Base-by-base conservation (phyloP, 2,797 vertebrate genomes). In the Enteromius unitaeniatus region DNA sequence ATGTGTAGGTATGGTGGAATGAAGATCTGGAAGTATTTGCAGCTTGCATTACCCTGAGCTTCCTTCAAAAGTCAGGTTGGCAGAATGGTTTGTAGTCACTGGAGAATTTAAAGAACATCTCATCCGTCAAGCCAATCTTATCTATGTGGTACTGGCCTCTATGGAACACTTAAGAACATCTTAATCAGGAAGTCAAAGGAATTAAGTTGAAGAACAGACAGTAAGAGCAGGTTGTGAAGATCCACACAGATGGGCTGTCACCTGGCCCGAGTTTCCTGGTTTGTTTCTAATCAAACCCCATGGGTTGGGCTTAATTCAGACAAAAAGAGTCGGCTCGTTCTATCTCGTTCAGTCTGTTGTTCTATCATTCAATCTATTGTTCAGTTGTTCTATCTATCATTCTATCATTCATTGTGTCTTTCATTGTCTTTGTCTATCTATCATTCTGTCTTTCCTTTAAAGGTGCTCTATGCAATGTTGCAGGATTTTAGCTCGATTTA, bases 241-340 rank as follows among this genome's bases (percentile, higher is more conserved):
- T 60, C 37, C 8, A 8, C 34, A 60, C 37, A 77, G 34, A 55
- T 21, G n/a, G 34, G 8, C 14, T 60, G 19, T 69, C 17, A 42
- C 21, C 37, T 23, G 40, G n/a, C 37, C 40, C 3, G 3, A 62
- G 8, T 17, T 42, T 77, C 31, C 45, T 77, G 55, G 15, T 23
- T 77, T 28, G 26, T 62, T 77, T 77, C 55, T 76, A 40, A 76
- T 58, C 17, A 76, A 76, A 26, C n/a, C 53, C 15, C 1, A 6
- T 11, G 21, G 17, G 4, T 51, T 49, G 9, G 6, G 8, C 45
- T 11, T 49, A 21, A 73, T 73, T 31, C 26, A 31, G 26, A 31
- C 2, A 31, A 31, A 28, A 47, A 47, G 3, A 72, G 45, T 26
- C 23, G 68, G 42, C 40, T 23, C 2, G 19, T n/a, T n/a, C n/a